phyloP scores from a whole-genome alignment of 2,797 vertebrate genomes.

The Halcyon chelicuti region DNA sequence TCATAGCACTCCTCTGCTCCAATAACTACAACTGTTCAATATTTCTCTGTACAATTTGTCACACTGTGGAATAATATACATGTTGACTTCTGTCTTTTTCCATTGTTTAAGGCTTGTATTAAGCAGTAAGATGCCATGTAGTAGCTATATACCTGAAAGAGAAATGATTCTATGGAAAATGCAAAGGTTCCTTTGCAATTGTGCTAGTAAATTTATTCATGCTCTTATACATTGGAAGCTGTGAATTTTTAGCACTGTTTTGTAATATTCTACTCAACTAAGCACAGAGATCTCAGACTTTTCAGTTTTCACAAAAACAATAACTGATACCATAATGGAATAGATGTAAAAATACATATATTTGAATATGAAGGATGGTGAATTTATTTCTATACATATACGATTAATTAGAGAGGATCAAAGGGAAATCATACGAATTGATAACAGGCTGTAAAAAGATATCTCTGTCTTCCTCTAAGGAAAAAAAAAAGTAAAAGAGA shows the following conservation, averaged over 20 bases:
- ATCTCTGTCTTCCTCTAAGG: not conserved
- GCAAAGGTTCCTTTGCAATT: not conserved
- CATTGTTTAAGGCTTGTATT: not conserved
- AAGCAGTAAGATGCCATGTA: not conserved
- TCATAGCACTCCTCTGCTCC: not conserved
- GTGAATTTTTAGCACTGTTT: not conserved
- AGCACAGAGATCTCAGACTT: rapidly evolving
- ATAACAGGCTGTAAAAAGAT: not conserved
- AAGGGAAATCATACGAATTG: not conserved
- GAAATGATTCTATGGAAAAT: not conserved
- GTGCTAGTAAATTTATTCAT: not conserved
- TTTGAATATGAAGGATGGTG: not conserved
- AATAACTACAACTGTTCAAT: conserved; percentile 26
- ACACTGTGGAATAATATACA: not conserved
- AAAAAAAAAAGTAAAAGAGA: not conserved
- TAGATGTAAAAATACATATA: not conserved
- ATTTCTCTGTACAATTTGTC: conserved; percentile 11
- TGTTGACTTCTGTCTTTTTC: not conserved
- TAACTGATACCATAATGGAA: not conserved
- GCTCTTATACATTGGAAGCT: not conserved
- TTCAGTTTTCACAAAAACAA: not conserved
- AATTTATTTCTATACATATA: not conserved
- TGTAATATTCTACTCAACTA: not conserved
- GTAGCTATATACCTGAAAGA: not conserved
- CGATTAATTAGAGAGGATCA: not conserved